Conservation (phyloP, 2,888 invertebrate genomes). For the Epistrophe grossulariae region DNA sequence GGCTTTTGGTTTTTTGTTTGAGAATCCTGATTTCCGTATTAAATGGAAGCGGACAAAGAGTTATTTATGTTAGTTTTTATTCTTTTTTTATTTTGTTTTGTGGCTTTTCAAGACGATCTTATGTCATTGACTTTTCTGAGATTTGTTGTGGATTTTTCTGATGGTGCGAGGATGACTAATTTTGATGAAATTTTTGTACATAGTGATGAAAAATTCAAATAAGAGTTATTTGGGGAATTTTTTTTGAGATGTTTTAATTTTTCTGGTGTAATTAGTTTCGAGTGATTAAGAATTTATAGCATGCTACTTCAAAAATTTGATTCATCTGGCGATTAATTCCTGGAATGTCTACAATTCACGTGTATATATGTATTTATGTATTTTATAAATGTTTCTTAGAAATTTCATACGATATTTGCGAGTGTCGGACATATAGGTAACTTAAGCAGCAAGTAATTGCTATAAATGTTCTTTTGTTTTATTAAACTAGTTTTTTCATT, state of each 20-base stretch:
- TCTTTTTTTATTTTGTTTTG: constrained; percentile 22
- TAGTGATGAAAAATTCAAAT: not conserved
- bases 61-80: constrained; percentile 54
- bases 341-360: no score
- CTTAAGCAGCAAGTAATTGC: no score
- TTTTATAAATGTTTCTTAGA: no score
- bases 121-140: constrained; percentile 68
- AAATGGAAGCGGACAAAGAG: constrained; percentile 70
- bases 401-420: no score
- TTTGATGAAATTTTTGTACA: constrained; percentile 30
- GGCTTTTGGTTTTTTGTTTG: constrained; percentile 63
- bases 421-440: no score
- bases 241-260: not conserved
- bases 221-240: constrained; percentile 34
- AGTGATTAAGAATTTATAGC: constrained; percentile 30
- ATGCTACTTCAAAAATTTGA: not conserved
- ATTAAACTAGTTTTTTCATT: no score
- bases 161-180: constrained; percentile 52
- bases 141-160: constrained; percentile 27
- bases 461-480: no score
- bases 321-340: constrained; percentile 4
- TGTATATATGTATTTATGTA: no score
- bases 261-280: constrained; percentile 42
- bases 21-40: constrained; percentile 74
- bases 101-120: constrained; percentile 54